These are phyloP conservation scores for Neodon shergylaensis DNA, from an alignment of 2,113 vertebrate species.

Conservation along the genomic window DNA sequence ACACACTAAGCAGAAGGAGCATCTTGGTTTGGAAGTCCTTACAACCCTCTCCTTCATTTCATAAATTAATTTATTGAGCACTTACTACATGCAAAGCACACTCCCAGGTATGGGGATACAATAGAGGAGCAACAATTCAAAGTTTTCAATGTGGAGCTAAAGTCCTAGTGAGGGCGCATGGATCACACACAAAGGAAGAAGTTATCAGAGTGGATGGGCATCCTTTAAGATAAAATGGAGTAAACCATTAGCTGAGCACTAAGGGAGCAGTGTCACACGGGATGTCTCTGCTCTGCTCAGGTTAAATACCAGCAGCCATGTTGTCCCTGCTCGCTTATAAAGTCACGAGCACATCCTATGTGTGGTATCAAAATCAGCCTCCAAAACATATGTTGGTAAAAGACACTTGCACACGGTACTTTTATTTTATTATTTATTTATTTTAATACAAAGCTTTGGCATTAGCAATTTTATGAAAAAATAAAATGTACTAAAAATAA, in stretches of 20 bases:
- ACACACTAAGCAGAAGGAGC: not conserved
- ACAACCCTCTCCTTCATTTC: slow-evolving; percentile 13
- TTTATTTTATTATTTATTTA: slow-evolving; percentile 85
- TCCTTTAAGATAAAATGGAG: not conserved
- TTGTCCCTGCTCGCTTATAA: rapidly evolving
- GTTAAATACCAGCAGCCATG: not conserved
- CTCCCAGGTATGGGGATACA: not conserved
- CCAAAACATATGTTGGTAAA: slow-evolving; percentile 50
- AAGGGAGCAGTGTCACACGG: rapidly evolving
- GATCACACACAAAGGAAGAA: not conserved
- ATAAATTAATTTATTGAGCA: slow-evolving; percentile 73
- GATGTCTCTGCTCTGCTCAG: not conserved
- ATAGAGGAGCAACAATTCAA: not conserved
- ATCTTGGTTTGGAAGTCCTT: not conserved
- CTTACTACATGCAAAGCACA: slow-evolving; percentile 61
- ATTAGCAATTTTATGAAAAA: slow-evolving; percentile 91
- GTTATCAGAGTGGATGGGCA: not conserved
- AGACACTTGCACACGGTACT: slow-evolving; percentile 47
- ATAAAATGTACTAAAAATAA: slow-evolving; percentile 89
- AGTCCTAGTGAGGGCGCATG: not conserved
- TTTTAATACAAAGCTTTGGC: slow-evolving; percentile 91
- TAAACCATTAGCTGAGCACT: not conserved
- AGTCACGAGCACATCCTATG: rapidly evolving
- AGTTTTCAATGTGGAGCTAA: not conserved
- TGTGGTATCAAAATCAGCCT: not conserved